phyloP scores from a whole-genome alignment of 2,113 vertebrate genomes.

The Menidia beryllina region DNA sequence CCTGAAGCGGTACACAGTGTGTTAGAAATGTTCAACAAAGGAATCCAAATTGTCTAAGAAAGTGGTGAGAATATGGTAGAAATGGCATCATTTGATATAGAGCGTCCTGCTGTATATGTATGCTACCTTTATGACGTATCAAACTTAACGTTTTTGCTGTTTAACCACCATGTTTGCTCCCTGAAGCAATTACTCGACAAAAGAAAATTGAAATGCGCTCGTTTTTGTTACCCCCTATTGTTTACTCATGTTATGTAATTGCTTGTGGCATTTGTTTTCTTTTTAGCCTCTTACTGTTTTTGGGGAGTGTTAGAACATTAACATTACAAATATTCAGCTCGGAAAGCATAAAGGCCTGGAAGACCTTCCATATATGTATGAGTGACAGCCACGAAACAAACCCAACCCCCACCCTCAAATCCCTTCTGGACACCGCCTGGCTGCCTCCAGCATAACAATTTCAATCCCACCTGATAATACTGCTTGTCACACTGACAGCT shows the following conservation, averaged over 20 bases:
- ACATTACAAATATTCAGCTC: conserved; percentile 55
- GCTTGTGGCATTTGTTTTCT: conserved; percentile 14
- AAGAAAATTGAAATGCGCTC: conserved; percentile 14
- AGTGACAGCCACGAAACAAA: conserved; percentile 72
- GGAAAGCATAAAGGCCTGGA: conserved; percentile 45
- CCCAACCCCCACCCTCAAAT: conserved; percentile 58
- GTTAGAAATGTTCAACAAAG: not conserved
- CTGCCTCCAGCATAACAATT: conserved; percentile 79
- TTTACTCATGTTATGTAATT: conserved; percentile 44
- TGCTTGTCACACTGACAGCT: conserved; percentile 76
- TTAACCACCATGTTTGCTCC: conserved; percentile 2
- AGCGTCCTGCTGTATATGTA: not conserved
- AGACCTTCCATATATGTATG: conserved; percentile 61
- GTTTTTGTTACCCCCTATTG: conserved; percentile 13
- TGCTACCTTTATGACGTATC: conserved; percentile 3
- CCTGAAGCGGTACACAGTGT: no score
- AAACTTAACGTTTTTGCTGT: conserved; percentile 14
- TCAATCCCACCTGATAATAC: conserved; percentile 80
- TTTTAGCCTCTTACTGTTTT: not conserved
- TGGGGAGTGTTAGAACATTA: not conserved
- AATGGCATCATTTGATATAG: not conserved
- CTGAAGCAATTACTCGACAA: conserved; percentile 21
- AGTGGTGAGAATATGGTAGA: not conserved
- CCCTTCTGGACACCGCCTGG: conserved; percentile 77
- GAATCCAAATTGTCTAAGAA: no score